A percentile compares a stretch with the other conserved stretches of the same genome.
These are phyloP conservation scores for Tinamus major DNA, from an alignment of 2,797 vertebrate genomes.

Conservation along the genomic window DNA sequence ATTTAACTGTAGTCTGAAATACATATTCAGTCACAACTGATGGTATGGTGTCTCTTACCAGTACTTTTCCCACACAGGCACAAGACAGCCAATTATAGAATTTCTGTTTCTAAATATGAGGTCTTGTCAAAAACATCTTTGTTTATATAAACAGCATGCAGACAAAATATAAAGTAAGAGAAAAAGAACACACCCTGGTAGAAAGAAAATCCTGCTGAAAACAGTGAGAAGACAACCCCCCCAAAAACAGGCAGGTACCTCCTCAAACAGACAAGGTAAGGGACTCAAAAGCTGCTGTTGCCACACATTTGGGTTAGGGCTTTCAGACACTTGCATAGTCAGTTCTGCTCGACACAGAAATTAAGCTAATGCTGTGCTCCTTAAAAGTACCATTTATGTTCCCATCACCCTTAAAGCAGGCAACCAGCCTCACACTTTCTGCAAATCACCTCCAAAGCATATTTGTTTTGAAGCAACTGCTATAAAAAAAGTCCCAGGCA, in stretches of 20 bases:
- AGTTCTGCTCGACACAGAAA: background rate
- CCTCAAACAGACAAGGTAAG: background rate
- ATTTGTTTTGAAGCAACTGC: background rate
- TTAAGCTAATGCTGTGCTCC: background rate
- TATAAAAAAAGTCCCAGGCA: background rate
- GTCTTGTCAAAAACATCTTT: background rate
- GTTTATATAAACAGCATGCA: background rate
- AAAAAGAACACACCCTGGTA: background rate
- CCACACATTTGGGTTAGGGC: background rate
- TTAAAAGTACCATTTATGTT: background rate
- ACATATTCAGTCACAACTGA: background rate
- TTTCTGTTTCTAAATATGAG: background rate
- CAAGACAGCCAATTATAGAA: background rate
- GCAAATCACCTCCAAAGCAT: background rate
- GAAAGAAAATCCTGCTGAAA: background rate
- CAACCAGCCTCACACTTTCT: background rate
- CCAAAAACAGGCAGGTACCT: background rate
- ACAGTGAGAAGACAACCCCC: background rate
- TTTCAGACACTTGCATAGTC: background rate
- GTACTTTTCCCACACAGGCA: accelerated
- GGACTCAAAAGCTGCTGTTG: background rate
- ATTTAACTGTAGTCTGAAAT: constrained; percentile 11
- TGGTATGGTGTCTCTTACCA: accelerated
- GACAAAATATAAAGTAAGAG: constrained; percentile 3
- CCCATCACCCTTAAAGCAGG: accelerated